Evolutionary conservation across 2,888 invertebrate species (phyloP).

Genomic region (Zele albiditarsus): DNA sequence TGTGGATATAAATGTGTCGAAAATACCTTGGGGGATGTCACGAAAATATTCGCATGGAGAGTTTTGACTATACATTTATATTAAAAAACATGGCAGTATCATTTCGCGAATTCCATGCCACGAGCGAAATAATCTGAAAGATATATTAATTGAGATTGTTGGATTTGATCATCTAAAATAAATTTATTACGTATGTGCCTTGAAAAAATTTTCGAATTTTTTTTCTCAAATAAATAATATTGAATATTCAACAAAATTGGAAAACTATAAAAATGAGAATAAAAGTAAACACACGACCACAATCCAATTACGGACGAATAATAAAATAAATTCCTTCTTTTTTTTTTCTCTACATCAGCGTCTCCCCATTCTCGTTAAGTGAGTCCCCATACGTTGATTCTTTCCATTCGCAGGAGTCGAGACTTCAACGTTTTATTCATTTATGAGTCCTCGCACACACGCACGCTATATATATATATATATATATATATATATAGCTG

Average conservation of each 20-base stretch:
- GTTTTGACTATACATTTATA: neutral
- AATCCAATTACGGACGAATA: neutral
- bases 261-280: neutral
- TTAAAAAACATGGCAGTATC: too few species aligned
- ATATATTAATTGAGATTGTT: too few species aligned
- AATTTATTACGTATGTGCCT: too few species aligned
- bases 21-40: neutral
- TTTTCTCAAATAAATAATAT: neutral
- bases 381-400: constrained; percentile 9
- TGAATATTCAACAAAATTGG: neutral
- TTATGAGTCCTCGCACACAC: constrained; percentile 29
- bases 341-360: neutral
- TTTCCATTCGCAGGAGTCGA: neutral
- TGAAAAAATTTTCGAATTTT: too few species aligned
- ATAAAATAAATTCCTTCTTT: neutral
- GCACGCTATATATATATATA: constrained; percentile 43
- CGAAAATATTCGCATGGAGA: neutral
- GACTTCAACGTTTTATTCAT: constrained; percentile 7
- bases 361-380: constrained; percentile 11
- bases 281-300: constrained; percentile 3
- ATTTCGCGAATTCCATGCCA: neutral
- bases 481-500: constrained; percentile 31
- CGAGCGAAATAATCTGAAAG: too few species aligned
- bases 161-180: too few species aligned
- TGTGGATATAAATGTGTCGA: constrained; percentile 8